Conservation (phyloP, 2,888 invertebrate genomes). For the Tenthredo scrophulariae region DNA sequence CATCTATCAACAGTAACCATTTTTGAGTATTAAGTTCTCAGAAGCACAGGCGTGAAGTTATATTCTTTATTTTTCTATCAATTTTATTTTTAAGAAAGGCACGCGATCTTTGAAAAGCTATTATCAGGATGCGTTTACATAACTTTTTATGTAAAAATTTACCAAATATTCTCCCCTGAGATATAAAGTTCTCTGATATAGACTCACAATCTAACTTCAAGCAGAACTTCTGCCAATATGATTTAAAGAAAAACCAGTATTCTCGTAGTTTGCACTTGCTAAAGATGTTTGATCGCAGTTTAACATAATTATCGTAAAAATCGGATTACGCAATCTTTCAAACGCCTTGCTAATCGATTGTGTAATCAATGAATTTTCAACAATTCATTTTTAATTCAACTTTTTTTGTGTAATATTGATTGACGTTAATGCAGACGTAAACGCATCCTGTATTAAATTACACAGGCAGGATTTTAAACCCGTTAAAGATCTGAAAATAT, state of each 20-base stretch:
- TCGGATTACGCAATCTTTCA: neutral
- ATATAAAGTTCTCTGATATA: neutral
- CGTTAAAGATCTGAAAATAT: neutral
- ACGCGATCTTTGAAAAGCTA: constrained; percentile 9
- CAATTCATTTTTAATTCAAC: constrained; percentile 2
- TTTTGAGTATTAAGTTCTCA: constrained; percentile 60
- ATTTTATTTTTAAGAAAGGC: constrained; percentile 57
- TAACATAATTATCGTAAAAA: neutral
- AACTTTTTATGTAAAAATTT: neutral
- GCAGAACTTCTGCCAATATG: neutral
- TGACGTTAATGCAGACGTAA: neutral
- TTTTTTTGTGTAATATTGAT: neutral
- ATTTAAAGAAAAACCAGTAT: neutral
- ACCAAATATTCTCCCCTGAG: neutral
- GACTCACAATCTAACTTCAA: neutral
- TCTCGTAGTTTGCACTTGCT: neutral
- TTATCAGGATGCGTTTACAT: constrained; percentile 39
- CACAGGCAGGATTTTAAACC: constrained; percentile 13
- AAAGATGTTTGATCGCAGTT: neutral
- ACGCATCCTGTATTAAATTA: constrained; percentile 45
- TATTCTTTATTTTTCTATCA: constrained; percentile 59
- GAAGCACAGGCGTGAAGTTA: constrained; percentile 63
- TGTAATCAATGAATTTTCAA: constrained; percentile 9
- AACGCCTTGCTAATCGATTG: neutral
- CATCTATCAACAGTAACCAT: constrained; percentile 60